These are phyloP conservation scores for Peromyscus maniculatus DNA, from an alignment of 2,113 vertebrate species.

Conservation along the genomic window DNA sequence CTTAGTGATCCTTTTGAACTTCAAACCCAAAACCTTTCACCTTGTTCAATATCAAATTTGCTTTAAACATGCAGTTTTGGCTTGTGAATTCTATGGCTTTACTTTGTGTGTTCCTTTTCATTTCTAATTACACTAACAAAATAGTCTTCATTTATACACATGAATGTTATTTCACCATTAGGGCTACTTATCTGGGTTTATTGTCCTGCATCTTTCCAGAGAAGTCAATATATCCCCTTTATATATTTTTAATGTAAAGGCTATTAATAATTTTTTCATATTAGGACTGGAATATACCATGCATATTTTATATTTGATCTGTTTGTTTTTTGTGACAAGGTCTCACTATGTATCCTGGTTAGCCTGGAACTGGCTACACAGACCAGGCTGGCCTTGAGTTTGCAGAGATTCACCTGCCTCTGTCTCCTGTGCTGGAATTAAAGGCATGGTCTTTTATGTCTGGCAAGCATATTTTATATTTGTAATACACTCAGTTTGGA, in stretches of 20 bases:
- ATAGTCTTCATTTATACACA: background rate
- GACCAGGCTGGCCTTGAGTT: background rate
- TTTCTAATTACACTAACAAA: background rate
- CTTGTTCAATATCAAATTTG: constrained; percentile 20
- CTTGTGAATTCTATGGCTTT: background rate
- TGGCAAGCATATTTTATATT: background rate
- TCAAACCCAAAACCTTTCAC: background rate
- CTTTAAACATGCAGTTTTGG: background rate
- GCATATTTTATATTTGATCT: background rate
- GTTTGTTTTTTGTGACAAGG: background rate
- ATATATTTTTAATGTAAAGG: background rate
- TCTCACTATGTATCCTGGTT: background rate
- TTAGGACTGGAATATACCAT: background rate
- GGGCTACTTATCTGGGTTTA: background rate
- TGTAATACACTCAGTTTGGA: background rate
- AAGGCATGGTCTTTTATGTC: background rate
- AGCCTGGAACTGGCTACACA: background rate
- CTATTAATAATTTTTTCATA: constrained; percentile 28
- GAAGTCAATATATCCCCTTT: background rate
- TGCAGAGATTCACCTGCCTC: background rate
- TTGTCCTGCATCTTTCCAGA: background rate
- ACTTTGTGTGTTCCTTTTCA: background rate
- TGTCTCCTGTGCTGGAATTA: background rate
- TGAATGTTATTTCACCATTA: background rate
- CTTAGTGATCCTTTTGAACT: background rate